Evolutionary conservation across 2,797 vertebrate species (phyloP).

Genomic region (Lophius americanus): DNA sequence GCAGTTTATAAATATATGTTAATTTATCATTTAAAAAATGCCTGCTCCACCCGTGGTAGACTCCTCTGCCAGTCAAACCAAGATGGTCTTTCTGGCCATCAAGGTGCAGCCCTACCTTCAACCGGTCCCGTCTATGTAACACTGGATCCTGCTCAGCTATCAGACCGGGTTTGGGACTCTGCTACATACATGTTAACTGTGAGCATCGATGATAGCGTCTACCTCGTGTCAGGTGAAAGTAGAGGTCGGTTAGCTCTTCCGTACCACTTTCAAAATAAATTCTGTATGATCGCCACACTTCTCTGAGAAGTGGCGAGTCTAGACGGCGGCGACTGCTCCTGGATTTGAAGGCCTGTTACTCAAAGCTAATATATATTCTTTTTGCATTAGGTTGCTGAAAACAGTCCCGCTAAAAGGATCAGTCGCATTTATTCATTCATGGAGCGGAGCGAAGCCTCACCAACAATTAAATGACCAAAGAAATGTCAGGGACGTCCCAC

Average conservation of each 20-base stretch:
- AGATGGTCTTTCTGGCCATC: too few species aligned
- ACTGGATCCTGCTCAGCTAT: too few species aligned
- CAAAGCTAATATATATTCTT: slow-evolving; percentile 15
- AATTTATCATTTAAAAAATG: too few species aligned
- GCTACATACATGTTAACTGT: background rate
- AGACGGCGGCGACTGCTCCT: slow-evolving; percentile 15
- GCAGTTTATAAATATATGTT: too few species aligned
- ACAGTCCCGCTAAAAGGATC: background rate
- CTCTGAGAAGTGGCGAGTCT: slow-evolving; percentile 15
- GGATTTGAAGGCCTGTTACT: slow-evolving; percentile 4
- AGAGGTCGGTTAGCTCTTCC: background rate
- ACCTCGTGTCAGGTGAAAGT: background rate
- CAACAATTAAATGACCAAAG: background rate
- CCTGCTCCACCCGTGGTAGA: too few species aligned
- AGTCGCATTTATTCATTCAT: slow-evolving; percentile 10
- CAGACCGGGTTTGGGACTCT: too few species aligned
- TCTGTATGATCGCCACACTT: background rate
- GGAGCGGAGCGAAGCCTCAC: background rate
- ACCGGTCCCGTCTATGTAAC: too few species aligned
- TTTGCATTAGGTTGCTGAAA: slow-evolving; percentile 9
- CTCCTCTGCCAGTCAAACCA: too few species aligned
- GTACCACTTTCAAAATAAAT: background rate
- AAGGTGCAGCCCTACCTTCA: too few species aligned
- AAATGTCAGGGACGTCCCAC: too few species aligned
- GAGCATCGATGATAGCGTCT: background rate